Evolutionary conservation across 2,797 vertebrate genomes (phyloP).

Genomic region (Poecile montanus): DNA sequence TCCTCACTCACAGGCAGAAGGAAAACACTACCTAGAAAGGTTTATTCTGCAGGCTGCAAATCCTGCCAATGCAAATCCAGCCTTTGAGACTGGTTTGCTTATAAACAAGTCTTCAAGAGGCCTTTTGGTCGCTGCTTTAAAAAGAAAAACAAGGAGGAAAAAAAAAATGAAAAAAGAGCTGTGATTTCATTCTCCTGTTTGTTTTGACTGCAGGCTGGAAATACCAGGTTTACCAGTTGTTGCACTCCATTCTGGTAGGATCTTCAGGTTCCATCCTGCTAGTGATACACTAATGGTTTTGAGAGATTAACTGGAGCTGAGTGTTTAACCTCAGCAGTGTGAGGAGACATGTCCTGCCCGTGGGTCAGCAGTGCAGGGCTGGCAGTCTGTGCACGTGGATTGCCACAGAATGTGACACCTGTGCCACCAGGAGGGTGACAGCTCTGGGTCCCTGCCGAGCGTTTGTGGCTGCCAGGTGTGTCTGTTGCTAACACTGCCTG

Average conservation of each 20-base stretch:
- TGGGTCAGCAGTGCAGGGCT: neutral
- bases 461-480: neutral
- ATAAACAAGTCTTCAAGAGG: slow-evolving; percentile 52
- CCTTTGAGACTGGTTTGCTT: slow-evolving; percentile 50
- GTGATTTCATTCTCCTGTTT: slow-evolving; percentile 37
- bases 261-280: slow-evolving; percentile 51
- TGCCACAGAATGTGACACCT: neutral
- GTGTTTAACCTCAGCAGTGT: neutral
- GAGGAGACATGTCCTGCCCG: neutral
- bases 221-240: slow-evolving; percentile 49
- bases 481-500: neutral
- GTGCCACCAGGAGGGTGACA: neutral
- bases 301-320: neutral
- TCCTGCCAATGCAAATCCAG: slow-evolving; percentile 57
- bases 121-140: slow-evolving; percentile 34
- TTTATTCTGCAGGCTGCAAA: slow-evolving; percentile 57
- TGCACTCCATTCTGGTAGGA: slow-evolving; percentile 9
- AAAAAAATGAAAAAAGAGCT: neutral
- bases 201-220: slow-evolving; percentile 58
- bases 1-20: slow-evolving; percentile 38
- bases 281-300: neutral
- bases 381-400: fast-evolving
- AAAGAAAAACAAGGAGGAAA: neutral
- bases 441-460: neutral
- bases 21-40: slow-evolving; percentile 63